Base-by-base conservation (phyloP, 1,140 invertebrate species). In the Venustaconcha ellipsiformis region DNA sequence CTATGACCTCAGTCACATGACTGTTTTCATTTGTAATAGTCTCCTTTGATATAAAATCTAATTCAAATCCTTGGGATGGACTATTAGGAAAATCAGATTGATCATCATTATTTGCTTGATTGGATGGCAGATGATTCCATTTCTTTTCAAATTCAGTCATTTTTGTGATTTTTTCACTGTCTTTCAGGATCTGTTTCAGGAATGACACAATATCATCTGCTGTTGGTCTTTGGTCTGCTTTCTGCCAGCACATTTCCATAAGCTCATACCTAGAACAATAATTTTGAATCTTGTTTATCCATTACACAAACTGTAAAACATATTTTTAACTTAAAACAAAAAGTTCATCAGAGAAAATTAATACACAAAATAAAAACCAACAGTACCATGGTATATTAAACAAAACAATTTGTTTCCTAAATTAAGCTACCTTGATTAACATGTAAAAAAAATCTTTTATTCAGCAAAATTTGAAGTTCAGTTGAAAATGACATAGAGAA, bases 211-310 rank as follows among this genome's bases (percentile, higher is more conserved):
- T 65, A 17, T 83, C 80, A 15, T 84, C 83, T 64, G 84, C 80
- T 58, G 79, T 74, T n/a, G 80, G 80, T 26, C 85, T 67, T 26
- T 82, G 37, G 18, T 70, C 56, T 30, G 74, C 62, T 17, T 83
- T 70, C 58, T 80, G 67, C 84, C 85, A 88, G 77, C 87, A 88
- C 60, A 81, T 76, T 70, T 79, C 69, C 83, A 88, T 88, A 18
- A 88, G 71, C 30, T 84, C 80, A 79, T 81, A 83, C 68, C 86
- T 88, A 70, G 55, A 78, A 78, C 37, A 76, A 48, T 48, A 60
- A 62, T 70, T 23, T 26, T 58, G 37, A 48, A 48, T 48, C 37
- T 11, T 11, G 11, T 48, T 48, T 48, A 48, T 11, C 37, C 37
- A 48, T 48, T 48, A 11, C 37, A 48, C 37, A 48, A 48, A 8